phyloP scores from a whole-genome alignment of 2,113 vertebrate species.

The Stigmatopora nigra region DNA sequence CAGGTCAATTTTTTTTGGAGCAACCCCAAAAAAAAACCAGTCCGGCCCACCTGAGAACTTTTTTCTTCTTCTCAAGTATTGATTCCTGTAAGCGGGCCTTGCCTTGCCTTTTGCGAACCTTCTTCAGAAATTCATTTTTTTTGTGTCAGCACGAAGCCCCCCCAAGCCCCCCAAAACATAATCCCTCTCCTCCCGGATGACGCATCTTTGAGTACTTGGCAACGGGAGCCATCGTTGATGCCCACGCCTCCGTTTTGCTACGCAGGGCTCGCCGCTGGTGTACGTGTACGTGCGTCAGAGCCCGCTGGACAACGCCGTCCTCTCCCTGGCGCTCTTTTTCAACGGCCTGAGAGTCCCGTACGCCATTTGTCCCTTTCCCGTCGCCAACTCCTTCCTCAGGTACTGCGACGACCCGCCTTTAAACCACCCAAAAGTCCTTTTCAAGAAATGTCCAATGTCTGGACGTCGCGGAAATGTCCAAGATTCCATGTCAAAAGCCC shows the following conservation, averaged over 20 bases:
- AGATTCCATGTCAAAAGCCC: background rate
- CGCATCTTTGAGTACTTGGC: background rate
- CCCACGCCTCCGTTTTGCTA: conserved; percentile 33
- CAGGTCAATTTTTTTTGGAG: no score
- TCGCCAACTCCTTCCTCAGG: conserved; percentile 68
- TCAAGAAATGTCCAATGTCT: background rate
- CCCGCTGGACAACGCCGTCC: conserved; percentile 70
- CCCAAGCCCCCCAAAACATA: no score
- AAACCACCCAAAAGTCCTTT: conserved; percentile 5
- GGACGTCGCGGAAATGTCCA: no score
- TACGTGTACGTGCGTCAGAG: conserved; percentile 78
- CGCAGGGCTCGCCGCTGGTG: conserved; percentile 69
- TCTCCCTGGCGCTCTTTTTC: conserved; percentile 78
- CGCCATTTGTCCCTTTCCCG: conserved; percentile 53
- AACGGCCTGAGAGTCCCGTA: conserved; percentile 78
- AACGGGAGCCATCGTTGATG: conserved; percentile 26
- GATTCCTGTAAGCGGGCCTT: no score
- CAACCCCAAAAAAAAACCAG: no score
- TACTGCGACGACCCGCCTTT: conserved; percentile 1
- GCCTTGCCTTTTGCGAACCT: no score
- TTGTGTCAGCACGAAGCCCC: no score
- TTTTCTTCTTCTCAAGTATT: no score
- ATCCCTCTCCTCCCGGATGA: conserved; percentile 17
- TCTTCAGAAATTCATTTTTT: no score
- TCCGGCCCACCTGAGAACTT: no score